Base-by-base conservation (phyloP, 1,140 invertebrate species). In the Drosophila nasuta region DNA sequence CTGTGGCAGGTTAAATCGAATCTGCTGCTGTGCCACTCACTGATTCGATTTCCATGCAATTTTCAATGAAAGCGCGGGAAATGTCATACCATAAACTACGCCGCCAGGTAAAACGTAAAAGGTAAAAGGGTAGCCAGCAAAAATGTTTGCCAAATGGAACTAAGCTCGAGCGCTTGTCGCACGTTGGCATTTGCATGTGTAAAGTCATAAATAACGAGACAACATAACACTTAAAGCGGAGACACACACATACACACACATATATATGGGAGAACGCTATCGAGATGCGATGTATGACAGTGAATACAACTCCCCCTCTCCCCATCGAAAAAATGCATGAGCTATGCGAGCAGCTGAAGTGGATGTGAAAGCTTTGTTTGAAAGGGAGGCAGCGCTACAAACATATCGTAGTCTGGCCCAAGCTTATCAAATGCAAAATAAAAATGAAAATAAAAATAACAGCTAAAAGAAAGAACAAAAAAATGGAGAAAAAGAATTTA, bases 141-240 rank as follows among this genome's bases (percentile, higher is more conserved):
- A 68, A 70, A 67, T 66, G 52, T 65, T 66, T 59, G 43, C 57
- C 64, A 62, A 74, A 67, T 82, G 83, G 66, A 87, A 77, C 83
- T 83, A 83, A 87, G 82, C 85, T 77, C 66, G 60, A 78, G 77
- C 80, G 80, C 83, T 87, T 89, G 83, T 87, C 83, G 83, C 83
- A 78, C 81, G 71, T 46, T 68, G 67, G 49, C 81, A 88, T 88
- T 88, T 88, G 85, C 85, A 88, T 88, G 85, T 88, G 85, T 88
- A 88, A 88, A 88, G 85, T 88, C 85, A 88, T 88, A 88, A 88
- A 88, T 88, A 88, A 88, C 85, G 85, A 88, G 85, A 89, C 81
- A 88, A 88, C 83, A 87, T 87, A 88, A 89, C 81, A 88, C 85
- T 88, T 89, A 88, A 83, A 88, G 75, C 46, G 71, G 48, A 82